Evolutionary conservation across 2,888 invertebrate species (phyloP).

Genomic region (Eristalinus sepulchralis): DNA sequence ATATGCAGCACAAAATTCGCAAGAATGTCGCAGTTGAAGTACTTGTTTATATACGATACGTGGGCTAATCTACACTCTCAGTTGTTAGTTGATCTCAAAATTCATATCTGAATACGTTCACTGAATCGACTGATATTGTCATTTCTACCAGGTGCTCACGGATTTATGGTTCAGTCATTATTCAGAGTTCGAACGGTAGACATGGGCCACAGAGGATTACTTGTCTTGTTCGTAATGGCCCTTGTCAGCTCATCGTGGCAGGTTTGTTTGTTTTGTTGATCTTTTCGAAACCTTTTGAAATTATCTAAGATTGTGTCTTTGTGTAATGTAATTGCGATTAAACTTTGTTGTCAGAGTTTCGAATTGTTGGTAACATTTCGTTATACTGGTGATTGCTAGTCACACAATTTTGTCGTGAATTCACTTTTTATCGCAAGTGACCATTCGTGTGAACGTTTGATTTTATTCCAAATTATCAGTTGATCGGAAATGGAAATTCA

Average conservation of each 20-base stretch:
- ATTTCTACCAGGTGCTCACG: background rate
- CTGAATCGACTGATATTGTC: background rate
- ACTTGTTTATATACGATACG: no score
- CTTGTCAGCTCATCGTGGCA: constrained; percentile 21
- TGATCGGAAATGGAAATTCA: no score
- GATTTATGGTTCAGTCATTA: constrained; percentile 11
- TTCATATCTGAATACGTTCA: background rate
- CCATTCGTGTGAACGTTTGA: no score
- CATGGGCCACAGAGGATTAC: constrained; percentile 13
- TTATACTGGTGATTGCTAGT: background rate
- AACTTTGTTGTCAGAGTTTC: background rate
- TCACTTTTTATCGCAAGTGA: no score
- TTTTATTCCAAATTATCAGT: no score
- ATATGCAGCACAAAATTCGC: no score
- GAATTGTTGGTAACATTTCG: background rate
- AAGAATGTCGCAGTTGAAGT: background rate
- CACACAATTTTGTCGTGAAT: no score
- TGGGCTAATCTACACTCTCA: background rate
- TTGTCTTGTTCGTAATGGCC: background rate
- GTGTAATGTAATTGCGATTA: background rate
- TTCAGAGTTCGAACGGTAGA: background rate
- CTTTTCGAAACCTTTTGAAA: background rate
- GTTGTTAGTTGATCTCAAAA: background rate
- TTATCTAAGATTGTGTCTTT: background rate
- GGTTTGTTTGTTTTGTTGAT: constrained; percentile 17